Base-by-base conservation (phyloP, 2,113 vertebrate genomes). In the Poeciliopsis prolifica region DNA sequence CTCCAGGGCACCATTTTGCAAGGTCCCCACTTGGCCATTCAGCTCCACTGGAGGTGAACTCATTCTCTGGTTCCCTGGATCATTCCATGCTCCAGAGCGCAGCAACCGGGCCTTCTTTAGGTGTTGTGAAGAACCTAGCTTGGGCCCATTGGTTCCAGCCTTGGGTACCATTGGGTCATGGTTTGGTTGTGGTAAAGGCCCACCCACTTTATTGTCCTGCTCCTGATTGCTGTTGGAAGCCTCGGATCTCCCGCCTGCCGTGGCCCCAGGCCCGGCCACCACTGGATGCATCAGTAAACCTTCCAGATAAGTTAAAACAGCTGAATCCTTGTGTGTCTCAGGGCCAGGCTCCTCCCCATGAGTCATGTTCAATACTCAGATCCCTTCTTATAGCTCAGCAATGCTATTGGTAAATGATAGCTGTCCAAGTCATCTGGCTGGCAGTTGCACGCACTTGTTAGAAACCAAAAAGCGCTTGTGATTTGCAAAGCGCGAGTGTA, bases 261-360 rank as follows among this genome's bases (percentile, higher is more conserved):
- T 94, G 94, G 96, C 96, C 92, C 95, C 95, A 91, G 97, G 96
- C 92, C 96, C 96, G 93, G 96, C 95, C 85, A 96, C 95, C 92
- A 97, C 96, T 92, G 97, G 97, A 98, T 98, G 97, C 98, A 99
- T 99, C 95, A 99, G 97, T 97, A 99, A 98, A 96, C 98, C 97
- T 94, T 99, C 98, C 95, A 99, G 95, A 94, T 99, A 99, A 95
- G 97, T 99, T 98, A 99, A 93, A 97, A 98, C 98, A 95, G 97
- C 93, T 94, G 98, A 97, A 99, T 99, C 97, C 96, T 98, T 97
- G 95, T 98, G 97, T 96, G 97, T 98, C 95, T 98, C 97, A 97
- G 97, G 97, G 97, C 96, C 96, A 97, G 98, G 96, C 96, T 99
- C 98, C 97, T 98, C 98, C 96, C 97, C 98, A 99, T 99, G 97